A percentile compares a stretch with the other conserved stretches of the same genome.
Conservation (phyloP, 1,140 invertebrate species). For the Drosophila insularis region DNA sequence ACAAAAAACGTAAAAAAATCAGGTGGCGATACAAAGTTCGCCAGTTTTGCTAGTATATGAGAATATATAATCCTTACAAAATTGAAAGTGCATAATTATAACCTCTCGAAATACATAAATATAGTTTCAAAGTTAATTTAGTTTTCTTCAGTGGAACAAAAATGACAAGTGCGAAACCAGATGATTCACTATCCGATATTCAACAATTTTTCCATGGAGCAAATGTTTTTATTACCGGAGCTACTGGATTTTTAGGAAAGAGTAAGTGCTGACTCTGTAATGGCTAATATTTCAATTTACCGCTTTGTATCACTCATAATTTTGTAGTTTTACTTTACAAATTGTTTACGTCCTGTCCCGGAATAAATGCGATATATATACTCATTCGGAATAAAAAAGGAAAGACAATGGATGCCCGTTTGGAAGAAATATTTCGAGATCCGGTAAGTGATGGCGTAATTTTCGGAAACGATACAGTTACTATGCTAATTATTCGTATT, state of each 20-base stretch:
- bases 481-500: slow-evolving; percentile 28
- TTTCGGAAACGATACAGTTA: slow-evolving; percentile 83
- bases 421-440: slow-evolving; percentile 88
- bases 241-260: slow-evolving; percentile 92
- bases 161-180: not conserved
- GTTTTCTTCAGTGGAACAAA: not conserved
- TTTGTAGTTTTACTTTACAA: slow-evolving; percentile 88
- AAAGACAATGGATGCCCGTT: slow-evolving; percentile 87
- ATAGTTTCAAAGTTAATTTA: too few relatives aligned
- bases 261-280: slow-evolving; percentile 59
- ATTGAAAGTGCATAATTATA: too few relatives aligned
- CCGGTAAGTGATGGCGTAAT: slow-evolving; percentile 83
- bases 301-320: not conserved
- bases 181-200: slow-evolving; percentile 9
- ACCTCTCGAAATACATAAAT: too few relatives aligned
- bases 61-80: too few relatives aligned
- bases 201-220: slow-evolving; percentile 69
- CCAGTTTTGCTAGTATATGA: too few relatives aligned
- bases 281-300: too few relatives aligned
- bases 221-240: slow-evolving; percentile 88
- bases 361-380: slow-evolving; percentile 89
- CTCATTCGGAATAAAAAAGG: slow-evolving; percentile 91
- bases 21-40: too few relatives aligned
- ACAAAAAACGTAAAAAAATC: too few relatives aligned
- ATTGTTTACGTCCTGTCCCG: slow-evolving; percentile 89